phyloP scores from a whole-genome alignment of 2,113 vertebrate genomes.

The Tamias sibiricus region DNA sequence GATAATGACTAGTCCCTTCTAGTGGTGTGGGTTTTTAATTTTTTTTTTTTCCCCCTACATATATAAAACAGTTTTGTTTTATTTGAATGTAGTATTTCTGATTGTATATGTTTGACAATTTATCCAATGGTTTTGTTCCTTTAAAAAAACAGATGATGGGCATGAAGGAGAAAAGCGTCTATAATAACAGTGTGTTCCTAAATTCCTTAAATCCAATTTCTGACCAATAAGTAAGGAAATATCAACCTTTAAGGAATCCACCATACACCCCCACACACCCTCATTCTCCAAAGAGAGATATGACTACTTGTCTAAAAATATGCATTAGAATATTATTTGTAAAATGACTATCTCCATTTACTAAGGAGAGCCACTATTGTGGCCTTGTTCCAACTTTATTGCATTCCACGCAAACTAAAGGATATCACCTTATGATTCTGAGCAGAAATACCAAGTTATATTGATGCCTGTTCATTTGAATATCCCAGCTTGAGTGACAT shows the following conservation, averaged over 20 bases:
- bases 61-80: conserved; percentile 28
- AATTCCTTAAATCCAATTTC: background rate
- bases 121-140: background rate
- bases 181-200: background rate
- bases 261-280: accelerated
- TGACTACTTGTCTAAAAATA: background rate
- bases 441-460: conserved; percentile 36
- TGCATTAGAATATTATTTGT: background rate
- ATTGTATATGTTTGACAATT: background rate
- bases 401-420: background rate
- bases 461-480: conserved; percentile 46
- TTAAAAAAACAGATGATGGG: background rate
- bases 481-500: conserved; percentile 2
- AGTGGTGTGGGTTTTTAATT: background rate
- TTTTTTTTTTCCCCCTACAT: background rate
- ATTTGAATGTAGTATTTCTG: background rate
- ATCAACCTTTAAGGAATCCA: background rate
- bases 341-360: background rate
- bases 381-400: background rate
- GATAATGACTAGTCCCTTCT: background rate
- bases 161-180: background rate
- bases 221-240: background rate
- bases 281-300: background rate
- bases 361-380: background rate
- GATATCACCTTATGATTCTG: background rate